phyloP scores from a whole-genome alignment of 1,140 invertebrate genomes.

The Lordiphosa stackelbergi region DNA sequence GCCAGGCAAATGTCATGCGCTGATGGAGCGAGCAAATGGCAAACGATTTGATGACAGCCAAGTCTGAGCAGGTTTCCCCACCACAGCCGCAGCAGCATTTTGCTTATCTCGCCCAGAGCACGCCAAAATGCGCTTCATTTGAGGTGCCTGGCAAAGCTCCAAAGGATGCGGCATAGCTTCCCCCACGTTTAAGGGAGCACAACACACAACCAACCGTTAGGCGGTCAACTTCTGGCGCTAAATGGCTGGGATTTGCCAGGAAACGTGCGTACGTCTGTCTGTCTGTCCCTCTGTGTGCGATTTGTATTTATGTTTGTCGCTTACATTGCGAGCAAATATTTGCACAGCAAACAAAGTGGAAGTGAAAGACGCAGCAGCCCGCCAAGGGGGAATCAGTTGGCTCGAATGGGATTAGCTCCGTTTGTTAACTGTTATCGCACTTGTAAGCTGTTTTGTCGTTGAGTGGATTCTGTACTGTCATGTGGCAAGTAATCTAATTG shows the following conservation, averaged over 20 bases:
- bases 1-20: conserved; percentile 62
- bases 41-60: conserved; percentile 44
- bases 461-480: conserved; percentile 38
- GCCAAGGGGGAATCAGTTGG: conserved; percentile 27
- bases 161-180: conserved; percentile 48
- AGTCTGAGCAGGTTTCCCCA: conserved; percentile 47
- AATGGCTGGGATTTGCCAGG: conserved; percentile 63
- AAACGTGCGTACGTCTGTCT: conserved; percentile 30
- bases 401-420: conserved; percentile 57
- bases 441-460: conserved; percentile 63
- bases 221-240: conserved; percentile 52
- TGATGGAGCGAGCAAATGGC: conserved; percentile 65
- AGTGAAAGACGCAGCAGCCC: conserved; percentile 1
- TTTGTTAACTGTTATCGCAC: conserved; percentile 70
- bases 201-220: conserved; percentile 8
- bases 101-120: conserved; percentile 62
- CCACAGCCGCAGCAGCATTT: conserved; percentile 41
- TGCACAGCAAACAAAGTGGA: conserved; percentile 45
- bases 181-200: conserved; percentile 9
- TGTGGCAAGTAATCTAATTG: conserved; percentile 37
- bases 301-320: conserved; percentile 68
- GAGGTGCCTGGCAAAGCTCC: conserved; percentile 49
- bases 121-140: conserved; percentile 67
- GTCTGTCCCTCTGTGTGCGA: conserved; percentile 11
- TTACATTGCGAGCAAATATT: conserved; percentile 67